Evolutionary conservation across 2,797 vertebrate species (phyloP).

Genomic region (Etheostoma perlongum): DNA sequence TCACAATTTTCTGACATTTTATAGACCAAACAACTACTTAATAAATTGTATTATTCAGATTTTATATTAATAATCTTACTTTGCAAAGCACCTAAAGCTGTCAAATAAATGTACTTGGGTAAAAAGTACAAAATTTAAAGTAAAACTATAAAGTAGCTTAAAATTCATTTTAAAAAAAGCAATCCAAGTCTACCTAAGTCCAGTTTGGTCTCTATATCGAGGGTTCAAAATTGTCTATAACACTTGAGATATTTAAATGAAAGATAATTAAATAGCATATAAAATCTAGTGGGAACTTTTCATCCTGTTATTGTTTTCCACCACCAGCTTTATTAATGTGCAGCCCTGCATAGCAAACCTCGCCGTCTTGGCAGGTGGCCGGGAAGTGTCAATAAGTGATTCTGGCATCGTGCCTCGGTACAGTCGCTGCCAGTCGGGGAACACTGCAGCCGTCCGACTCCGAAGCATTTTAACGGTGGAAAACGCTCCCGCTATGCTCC

Average conservation of each 20-base stretch:
- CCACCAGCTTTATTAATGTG: slow-evolving; percentile 25
- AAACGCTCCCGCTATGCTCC: slow-evolving; percentile 57
- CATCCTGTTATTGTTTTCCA: slow-evolving; percentile 39
- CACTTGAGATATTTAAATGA: not conserved
- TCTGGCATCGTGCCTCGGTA: slow-evolving; percentile 61
- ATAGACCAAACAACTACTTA: slow-evolving; percentile 17
- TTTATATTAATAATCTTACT: too few species aligned
- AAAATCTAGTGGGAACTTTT: slow-evolving; percentile 29
- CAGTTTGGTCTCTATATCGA: not conserved
- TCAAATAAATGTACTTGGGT: too few species aligned
- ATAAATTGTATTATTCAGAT: not conserved
- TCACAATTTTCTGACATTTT: too few species aligned
- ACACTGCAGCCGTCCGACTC: slow-evolving; percentile 49
- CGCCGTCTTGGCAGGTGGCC: slow-evolving; percentile 63
- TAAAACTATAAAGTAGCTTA: not conserved
- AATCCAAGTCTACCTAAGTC: not conserved
- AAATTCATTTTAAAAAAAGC: too few species aligned
- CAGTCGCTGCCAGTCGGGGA: slow-evolving; percentile 28
- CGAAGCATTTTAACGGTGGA: slow-evolving; percentile 69
- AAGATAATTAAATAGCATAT: slow-evolving; percentile 38
- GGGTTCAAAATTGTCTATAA: too few species aligned
- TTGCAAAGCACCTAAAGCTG: too few species aligned
- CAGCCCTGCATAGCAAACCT: slow-evolving; percentile 43
- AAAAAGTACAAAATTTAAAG: too few species aligned
- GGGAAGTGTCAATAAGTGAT: slow-evolving; percentile 66